Evolutionary conservation across 2,797 vertebrate species (phyloP), one percentile per base, ranked within the genome.

Genomic region (Enteromius treurensis): DNA sequence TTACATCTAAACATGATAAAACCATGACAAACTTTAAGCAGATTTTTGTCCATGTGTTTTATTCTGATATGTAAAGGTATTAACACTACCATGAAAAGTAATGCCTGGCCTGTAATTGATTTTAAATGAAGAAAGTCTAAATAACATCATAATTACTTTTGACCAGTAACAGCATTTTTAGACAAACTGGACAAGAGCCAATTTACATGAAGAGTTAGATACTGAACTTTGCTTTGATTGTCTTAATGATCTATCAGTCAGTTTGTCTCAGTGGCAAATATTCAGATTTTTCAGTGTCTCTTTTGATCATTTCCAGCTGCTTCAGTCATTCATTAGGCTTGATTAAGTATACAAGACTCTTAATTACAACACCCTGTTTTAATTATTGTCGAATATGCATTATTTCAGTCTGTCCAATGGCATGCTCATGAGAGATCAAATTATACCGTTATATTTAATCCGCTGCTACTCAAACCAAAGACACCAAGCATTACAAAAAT

Each of bases 311-410:
- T 47, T 29, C 87, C 88, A 85, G 49, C 86, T 90, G 90, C 89
- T 89, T 89, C 86, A 49, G 77, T 55, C 84, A 87, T 91, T 93
- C 91, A 90, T 95, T 93, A 92, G 81, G 85, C 91, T 90, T 94
- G 87, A 93, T 93, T 93, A 93, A 91, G 89, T 81, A 92, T 90
- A 94, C 91, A 92, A 90, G 91, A 89, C 90, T 92, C 84, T 91
- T 95, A 92, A 95, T 95, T 94, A 93, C 55, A 40, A 85, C 80
- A 76, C 89, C n/a, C 90, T 93, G 92, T 93, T 93, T 94, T 94
- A 94, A 95, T 94, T 92, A 91, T 78, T 34, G 84, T 86, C 85
- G 88, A 91, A 89, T 92, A 84, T 90, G 89, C 89, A 89, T 90
- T 89, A 82, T 84, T 85, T 62, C 79, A 55, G 5, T 26, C 55